A percentile compares a stretch with the other conserved stretches of the same genome.
Evolutionary conservation across 2,888 invertebrate species (phyloP).

Genomic region (Autographa pulchrina): DNA sequence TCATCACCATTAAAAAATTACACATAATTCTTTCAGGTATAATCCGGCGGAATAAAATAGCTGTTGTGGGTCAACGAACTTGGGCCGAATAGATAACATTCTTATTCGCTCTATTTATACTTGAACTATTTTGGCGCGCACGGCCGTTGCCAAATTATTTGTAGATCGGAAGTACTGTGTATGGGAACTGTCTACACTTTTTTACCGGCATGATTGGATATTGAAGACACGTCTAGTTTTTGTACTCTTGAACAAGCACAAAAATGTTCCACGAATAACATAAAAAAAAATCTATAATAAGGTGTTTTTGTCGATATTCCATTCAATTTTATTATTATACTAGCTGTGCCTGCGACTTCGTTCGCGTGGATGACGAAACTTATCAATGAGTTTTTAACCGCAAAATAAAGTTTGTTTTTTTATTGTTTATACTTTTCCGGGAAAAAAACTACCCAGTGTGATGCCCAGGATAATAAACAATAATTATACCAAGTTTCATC

Average conservation of each 20-base stretch:
- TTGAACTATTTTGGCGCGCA: slow-evolving; percentile 70
- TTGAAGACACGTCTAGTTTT: slow-evolving; percentile 31
- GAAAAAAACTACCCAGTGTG: too few relatives aligned
- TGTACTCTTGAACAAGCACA: background rate
- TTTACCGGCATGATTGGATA: slow-evolving; percentile 42
- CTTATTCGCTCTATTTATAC: slow-evolving; percentile 77
- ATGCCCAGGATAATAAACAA: too few relatives aligned
- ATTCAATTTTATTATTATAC: slow-evolving; percentile 11
- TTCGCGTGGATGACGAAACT: too few relatives aligned
- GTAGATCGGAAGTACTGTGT: slow-evolving; percentile 76
- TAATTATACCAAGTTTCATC: too few relatives aligned
- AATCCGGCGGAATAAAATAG: slow-evolving; percentile 55
- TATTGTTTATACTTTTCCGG: too few relatives aligned
- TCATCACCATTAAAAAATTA: slow-evolving; percentile 21
- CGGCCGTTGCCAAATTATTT: slow-evolving; percentile 81
- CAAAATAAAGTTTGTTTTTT: too few relatives aligned
- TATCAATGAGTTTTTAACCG: too few relatives aligned
- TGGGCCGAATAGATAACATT: slow-evolving; percentile 73
- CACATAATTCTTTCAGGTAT: slow-evolving; percentile 31
- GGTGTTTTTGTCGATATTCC: background rate
- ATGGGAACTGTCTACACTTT: slow-evolving; percentile 48
- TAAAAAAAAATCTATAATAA: background rate
- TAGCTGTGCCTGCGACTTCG: too few relatives aligned
- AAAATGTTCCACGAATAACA: background rate
- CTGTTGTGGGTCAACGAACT: slow-evolving; percentile 77